Percentiles rank a stretch among this genome's conserved stretches.
Conservation (phyloP, 2,797 vertebrate genomes). For the Brachyrhaphis roseni region DNA sequence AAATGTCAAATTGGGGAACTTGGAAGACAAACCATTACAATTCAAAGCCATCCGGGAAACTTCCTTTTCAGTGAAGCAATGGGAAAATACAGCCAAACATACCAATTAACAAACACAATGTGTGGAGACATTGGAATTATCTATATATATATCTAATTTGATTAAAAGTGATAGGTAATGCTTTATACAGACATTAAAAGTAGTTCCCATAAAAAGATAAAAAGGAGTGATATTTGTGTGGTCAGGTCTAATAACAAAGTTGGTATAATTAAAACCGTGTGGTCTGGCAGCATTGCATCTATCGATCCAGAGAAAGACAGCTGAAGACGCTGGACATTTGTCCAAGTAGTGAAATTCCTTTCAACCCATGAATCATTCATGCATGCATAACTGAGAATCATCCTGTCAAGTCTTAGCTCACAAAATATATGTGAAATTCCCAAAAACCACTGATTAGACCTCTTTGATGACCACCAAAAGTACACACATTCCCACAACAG, state of each 20-base stretch:
- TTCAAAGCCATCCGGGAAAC: neutral
- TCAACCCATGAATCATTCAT: neutral
- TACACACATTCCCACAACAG: conserved; percentile 2
- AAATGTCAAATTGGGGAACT: neutral
- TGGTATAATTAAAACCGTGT: neutral
- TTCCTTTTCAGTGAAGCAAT: neutral
- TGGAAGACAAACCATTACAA: neutral
- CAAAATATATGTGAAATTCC: conserved; percentile 18
- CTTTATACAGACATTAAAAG: neutral
- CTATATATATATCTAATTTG: neutral
- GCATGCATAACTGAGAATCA: neutral
- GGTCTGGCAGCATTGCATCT: neutral
- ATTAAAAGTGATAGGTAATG: neutral
- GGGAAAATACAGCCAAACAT: neutral
- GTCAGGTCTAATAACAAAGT: neutral
- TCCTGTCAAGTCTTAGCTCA: conserved; percentile 8
- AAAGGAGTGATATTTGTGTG: neutral
- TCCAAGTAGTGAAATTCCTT: neutral
- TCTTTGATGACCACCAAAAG: neutral
- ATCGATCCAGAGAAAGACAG: neutral
- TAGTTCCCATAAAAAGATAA: neutral
- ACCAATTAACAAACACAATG: neutral
- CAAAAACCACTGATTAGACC: conserved; percentile 4
- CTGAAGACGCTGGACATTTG: neutral
- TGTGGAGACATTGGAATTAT: neutral